Conservation (phyloP, 2,888 invertebrate genomes). For the Petrolisthes manimaculis region DNA sequence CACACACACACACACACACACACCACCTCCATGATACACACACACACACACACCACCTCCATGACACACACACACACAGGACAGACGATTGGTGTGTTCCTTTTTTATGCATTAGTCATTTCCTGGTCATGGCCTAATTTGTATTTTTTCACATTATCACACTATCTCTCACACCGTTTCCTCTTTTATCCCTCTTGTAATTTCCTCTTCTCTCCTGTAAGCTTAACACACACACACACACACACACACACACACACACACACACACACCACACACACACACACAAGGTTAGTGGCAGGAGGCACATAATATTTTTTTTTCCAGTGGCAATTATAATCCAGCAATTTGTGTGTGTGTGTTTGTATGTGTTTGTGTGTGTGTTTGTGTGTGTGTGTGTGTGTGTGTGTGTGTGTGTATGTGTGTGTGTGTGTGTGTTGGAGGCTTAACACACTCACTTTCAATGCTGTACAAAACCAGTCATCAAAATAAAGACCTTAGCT, state of each 20-base stretch:
- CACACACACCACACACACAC: neutral
- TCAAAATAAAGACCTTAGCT: no score
- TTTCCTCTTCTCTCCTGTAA: neutral
- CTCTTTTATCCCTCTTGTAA: neutral
- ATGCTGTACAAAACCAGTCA: no score
- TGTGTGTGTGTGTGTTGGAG: slow-evolving; percentile 9
- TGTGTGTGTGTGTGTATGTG: slow-evolving; percentile 17
- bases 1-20: slow-evolving; percentile 19
- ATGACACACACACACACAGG: no score
- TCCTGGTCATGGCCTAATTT: no score
- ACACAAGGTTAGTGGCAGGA: neutral
- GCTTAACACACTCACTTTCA: no score
- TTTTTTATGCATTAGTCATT: no score
- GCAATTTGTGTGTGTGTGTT: neutral
- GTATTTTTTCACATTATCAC: neutral
- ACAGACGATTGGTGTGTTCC: no score
- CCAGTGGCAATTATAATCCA: no score
- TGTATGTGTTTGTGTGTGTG: slow-evolving; percentile 12
- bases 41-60: no score
- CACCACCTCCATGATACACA: neutral
- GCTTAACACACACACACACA: neutral
- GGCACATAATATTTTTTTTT: no score
- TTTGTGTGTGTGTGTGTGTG: slow-evolving; percentile 25
- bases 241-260: neutral
- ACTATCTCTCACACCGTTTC: neutral